phyloP scores from a whole-genome alignment of 2,888 invertebrate genomes.

The Physocephala rufipes region DNA sequence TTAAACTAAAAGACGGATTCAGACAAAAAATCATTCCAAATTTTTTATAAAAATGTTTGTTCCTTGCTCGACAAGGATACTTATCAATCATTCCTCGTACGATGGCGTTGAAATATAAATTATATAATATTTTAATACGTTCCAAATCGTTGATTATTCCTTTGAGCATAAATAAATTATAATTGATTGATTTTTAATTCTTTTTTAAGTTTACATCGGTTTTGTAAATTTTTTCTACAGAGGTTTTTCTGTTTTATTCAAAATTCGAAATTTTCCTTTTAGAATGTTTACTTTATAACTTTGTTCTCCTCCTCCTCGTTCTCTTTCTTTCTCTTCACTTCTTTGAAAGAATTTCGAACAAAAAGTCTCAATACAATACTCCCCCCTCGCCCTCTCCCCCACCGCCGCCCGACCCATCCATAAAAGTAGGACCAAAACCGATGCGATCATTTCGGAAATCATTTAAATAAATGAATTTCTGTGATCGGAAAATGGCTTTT shows the following conservation, averaged over 20 bases:
- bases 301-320: too few relatives aligned
- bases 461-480: slow-evolving; percentile 23
- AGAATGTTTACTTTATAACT: neutral
- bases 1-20: too few relatives aligned
- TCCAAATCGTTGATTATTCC: neutral
- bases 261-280: neutral
- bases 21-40: too few relatives aligned
- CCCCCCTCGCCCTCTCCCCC: too few relatives aligned
- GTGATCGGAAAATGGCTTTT: neutral
- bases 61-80: too few relatives aligned
- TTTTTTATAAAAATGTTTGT: too few relatives aligned
- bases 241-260: neutral
- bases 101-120: neutral
- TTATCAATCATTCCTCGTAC: too few relatives aligned
- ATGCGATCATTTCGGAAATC: slow-evolving; percentile 27
- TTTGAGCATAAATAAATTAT: neutral
- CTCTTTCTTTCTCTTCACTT: too few relatives aligned
- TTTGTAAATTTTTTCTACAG: neutral
- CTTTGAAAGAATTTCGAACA: too few relatives aligned
- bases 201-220: neutral
- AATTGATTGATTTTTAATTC: neutral
- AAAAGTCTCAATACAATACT: too few relatives aligned
- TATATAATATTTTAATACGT: neutral
- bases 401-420: neutral
- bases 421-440: neutral